Conservation (phyloP, 2,113 vertebrate genomes). For the Oryzias javanicus region DNA sequence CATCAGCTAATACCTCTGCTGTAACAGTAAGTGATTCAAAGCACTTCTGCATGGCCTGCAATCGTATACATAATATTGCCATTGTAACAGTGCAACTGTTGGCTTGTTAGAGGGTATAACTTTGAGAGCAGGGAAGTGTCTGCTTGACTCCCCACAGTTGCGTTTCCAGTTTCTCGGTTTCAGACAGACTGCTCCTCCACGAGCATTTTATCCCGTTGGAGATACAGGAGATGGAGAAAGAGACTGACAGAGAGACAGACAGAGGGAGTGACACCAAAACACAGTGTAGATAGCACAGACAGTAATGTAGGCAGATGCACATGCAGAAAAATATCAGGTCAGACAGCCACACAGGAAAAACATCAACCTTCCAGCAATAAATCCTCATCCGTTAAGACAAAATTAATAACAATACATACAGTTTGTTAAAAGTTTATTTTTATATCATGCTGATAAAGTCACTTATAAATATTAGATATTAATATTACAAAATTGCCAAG, state of each 20-base stretch:
- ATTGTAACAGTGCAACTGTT: conserved; percentile 50
- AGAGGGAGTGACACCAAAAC: conserved; percentile 34
- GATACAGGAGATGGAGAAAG: conserved; percentile 58
- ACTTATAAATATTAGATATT: no score
- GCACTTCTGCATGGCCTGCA: conserved; percentile 7
- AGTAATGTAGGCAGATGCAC: conserved; percentile 20
- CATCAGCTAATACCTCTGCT: conserved; percentile 30
- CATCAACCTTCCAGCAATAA: not conserved
- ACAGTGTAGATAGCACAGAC: conserved; percentile 18
- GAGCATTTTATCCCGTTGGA: conserved; percentile 69
- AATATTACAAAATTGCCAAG: no score
- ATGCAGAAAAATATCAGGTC: conserved; percentile 27
- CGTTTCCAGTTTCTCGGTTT: conserved; percentile 68
- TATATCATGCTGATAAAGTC: no score
- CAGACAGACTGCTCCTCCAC: conserved; percentile 50
- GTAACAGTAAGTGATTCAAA: conserved; percentile 17
- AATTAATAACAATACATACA: not conserved
- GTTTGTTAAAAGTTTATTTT: no score
- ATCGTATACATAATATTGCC: conserved; percentile 18
- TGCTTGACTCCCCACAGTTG: conserved; percentile 37
- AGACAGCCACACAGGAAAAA: conserved; percentile 28
- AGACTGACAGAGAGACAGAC: conserved; percentile 41
- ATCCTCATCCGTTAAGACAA: not conserved
- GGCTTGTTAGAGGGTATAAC: conserved; percentile 21
- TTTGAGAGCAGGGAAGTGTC: conserved; percentile 12